Conservation (phyloP, 2,888 invertebrate genomes). For the Lasioglossum villosulum region DNA sequence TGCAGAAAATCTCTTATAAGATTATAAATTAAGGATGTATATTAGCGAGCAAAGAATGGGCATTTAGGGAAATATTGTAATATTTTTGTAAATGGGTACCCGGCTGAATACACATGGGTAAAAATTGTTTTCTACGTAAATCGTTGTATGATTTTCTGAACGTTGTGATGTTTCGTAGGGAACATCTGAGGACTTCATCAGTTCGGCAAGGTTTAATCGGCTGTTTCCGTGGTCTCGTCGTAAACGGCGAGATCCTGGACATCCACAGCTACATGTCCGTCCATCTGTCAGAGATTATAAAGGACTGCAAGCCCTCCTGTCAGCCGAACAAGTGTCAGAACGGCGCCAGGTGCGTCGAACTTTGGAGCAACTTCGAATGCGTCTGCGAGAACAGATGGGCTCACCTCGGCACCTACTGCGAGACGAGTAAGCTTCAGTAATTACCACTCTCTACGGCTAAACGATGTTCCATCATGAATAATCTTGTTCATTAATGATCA, state of each 20-base stretch:
- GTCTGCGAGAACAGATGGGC: conserved; percentile 97
- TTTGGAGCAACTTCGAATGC: conserved; percentile 97
- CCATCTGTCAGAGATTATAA: conserved; percentile 95
- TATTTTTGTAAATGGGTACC: too few relatives aligned
- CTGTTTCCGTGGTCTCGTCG: conserved; percentile 96
- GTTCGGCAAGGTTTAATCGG: conserved; percentile 96
- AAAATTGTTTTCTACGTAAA: too few relatives aligned
- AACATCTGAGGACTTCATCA: conserved; percentile 92
- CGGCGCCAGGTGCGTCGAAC: conserved; percentile 94
- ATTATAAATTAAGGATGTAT: too few relatives aligned
- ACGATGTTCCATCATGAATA: background rate
- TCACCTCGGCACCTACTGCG: conserved; percentile 95
- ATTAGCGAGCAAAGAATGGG: too few relatives aligned
- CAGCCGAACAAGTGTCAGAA: conserved; percentile 97
- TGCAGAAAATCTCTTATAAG: too few relatives aligned
- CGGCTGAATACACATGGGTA: too few relatives aligned
- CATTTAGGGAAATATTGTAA: too few relatives aligned
- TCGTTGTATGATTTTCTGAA: background rate
- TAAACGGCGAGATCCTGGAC: conserved; percentile 95
- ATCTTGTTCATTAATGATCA: conserved; percentile 80
- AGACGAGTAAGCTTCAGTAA: conserved; percentile 90
- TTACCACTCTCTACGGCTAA: background rate
- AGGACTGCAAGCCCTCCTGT: conserved; percentile 97
- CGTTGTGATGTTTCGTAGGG: conserved; percentile 85
- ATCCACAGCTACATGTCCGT: conserved; percentile 97